These are phyloP conservation scores for Neotoma lepida DNA, from an alignment of 2,113 vertebrate genomes.

Conservation along the genomic window DNA sequence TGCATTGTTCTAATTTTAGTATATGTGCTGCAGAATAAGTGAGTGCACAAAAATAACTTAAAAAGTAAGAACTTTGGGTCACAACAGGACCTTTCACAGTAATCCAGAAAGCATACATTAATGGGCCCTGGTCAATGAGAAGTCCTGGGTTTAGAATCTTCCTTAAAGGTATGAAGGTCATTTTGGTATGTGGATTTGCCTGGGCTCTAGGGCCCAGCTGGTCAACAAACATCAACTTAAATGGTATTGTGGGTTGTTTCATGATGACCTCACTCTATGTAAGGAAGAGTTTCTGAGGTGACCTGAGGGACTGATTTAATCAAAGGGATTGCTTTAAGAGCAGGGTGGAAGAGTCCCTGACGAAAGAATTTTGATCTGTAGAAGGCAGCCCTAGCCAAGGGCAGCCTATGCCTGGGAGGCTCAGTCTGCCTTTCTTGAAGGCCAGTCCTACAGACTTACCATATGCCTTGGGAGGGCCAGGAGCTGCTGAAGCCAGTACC, in stretches of 20 bases:
- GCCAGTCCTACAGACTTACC: not conserved
- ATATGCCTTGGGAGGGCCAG: not conserved
- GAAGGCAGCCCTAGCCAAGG: not conserved
- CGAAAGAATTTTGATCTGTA: not conserved
- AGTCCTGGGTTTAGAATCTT: not conserved
- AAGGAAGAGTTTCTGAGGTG: constrained; percentile 14
- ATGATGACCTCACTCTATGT: constrained; percentile 17
- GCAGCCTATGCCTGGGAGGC: not conserved
- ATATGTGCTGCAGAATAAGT: not conserved
- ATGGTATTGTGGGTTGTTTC: not conserved
- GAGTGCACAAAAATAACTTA: not conserved
- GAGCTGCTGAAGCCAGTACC: not conserved
- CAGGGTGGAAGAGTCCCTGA: not conserved
- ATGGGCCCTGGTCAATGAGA: not conserved
- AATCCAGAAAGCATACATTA: not conserved
- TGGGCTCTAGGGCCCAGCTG: not conserved
- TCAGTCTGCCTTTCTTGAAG: not conserved
- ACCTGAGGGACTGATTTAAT: not conserved
- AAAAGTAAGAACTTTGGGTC: not conserved
- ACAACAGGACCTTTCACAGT: not conserved
- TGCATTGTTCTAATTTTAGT: not conserved
- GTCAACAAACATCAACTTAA: not conserved
- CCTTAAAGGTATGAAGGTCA: not conserved
- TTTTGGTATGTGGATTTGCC: not conserved
- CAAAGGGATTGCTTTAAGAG: not conserved